Percentiles rank a stretch among this genome's conserved stretches.
Conservation (phyloP, 1,140 invertebrate genomes). For the Scaptomyza hsui region DNA sequence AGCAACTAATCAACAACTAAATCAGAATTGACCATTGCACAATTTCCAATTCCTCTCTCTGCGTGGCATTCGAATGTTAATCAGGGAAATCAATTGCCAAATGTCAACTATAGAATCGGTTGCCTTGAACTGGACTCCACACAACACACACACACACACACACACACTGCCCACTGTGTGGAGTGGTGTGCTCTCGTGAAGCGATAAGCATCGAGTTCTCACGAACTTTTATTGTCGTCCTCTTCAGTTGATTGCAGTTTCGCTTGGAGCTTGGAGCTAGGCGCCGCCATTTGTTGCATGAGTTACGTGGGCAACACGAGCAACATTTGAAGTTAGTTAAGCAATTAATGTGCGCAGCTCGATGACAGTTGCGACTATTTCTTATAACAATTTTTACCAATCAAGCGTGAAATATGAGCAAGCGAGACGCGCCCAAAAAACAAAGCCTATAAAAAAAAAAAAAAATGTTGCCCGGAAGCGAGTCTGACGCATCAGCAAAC, state of each 20-base stretch:
- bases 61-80: slow-evolving; percentile 51
- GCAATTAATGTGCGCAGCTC: slow-evolving; percentile 28
- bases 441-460: background rate
- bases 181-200: slow-evolving; percentile 8
- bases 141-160: slow-evolving; percentile 13
- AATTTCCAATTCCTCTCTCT: background rate
- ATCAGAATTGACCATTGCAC: background rate
- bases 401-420: slow-evolving; percentile 71
- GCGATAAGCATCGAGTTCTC: slow-evolving; percentile 82
- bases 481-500: slow-evolving; percentile 21
- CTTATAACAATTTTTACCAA: slow-evolving; percentile 36
- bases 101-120: slow-evolving; percentile 21
- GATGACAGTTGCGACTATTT: slow-evolving; percentile 29
- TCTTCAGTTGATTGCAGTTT: background rate
- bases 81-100: slow-evolving; percentile 44
- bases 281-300: slow-evolving; percentile 25
- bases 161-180: slow-evolving; percentile 44
- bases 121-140: slow-evolving; percentile 4
- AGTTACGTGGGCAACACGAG: slow-evolving; percentile 40
- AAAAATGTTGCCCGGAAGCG: slow-evolving; percentile 29
- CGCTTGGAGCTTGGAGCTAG: background rate
- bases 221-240: slow-evolving; percentile 80
- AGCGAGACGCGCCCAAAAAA: slow-evolving; percentile 18
- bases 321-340: slow-evolving; percentile 1
- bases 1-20: too few relatives aligned